A percentile compares a stretch with the other conserved stretches of the same genome.
Conservation (phyloP, 2,888 invertebrate genomes). For the Xanthorhoe spadicearia region DNA sequence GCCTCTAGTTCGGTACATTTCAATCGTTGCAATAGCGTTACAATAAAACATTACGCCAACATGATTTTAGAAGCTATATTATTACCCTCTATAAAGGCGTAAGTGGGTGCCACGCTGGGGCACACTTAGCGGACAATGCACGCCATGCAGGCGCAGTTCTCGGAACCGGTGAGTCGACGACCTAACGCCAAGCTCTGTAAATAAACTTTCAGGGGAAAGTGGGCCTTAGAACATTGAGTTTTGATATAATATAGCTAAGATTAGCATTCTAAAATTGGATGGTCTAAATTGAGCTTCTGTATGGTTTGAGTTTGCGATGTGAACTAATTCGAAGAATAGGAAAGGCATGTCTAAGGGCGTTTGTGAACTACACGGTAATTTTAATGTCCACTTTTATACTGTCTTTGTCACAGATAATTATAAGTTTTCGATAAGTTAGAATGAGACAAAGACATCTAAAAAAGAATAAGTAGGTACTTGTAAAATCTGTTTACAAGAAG, state of each 20-base stretch:
- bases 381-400: too few relatives aligned
- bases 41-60: slow-evolving; percentile 1
- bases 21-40: neutral
- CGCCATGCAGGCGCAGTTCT: slow-evolving; percentile 65
- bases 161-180: slow-evolving; percentile 62
- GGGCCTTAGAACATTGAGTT: neutral
- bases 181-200: slow-evolving; percentile 18
- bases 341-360: too few relatives aligned
- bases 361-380: too few relatives aligned
- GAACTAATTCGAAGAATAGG: neutral
- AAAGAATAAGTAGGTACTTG: neutral
- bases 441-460: too few relatives aligned
- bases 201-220: neutral
- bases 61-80: slow-evolving; percentile 26
- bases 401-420: too few relatives aligned
- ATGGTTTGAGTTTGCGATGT: neutral
- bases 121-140: slow-evolving; percentile 62
- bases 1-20: too few relatives aligned
- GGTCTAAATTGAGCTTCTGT: neutral
- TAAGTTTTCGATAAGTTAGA: too few relatives aligned
- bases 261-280: neutral
- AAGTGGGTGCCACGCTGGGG: slow-evolving; percentile 57
- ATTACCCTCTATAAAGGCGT: slow-evolving; percentile 46
- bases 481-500: neutral
- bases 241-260: neutral